Evolutionary conservation across 2,797 vertebrate species (phyloP).

Genomic region (Hippopotamyrus pictus): DNA sequence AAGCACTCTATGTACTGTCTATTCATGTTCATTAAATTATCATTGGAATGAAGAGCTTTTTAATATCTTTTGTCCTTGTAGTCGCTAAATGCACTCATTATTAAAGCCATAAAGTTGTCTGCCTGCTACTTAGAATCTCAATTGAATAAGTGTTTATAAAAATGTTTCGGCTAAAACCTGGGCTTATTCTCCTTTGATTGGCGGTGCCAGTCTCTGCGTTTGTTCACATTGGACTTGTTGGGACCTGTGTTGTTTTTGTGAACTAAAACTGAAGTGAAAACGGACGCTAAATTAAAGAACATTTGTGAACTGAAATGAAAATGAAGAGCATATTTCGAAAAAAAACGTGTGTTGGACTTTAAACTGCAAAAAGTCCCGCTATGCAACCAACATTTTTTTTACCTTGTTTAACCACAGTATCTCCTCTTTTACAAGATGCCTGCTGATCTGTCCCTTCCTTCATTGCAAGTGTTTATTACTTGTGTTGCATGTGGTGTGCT

Average conservation of each 20-base stretch:
- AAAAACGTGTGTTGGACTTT: too few relatives aligned
- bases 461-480: neutral
- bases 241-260: too few relatives aligned
- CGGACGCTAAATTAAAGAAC: too few relatives aligned
- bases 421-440: neutral
- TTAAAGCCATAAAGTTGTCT: neutral
- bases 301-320: too few relatives aligned
- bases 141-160: too few relatives aligned
- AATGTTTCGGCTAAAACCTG: too few relatives aligned
- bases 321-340: too few relatives aligned
- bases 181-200: too few relatives aligned
- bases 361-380: too few relatives aligned
- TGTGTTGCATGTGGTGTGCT: neutral
- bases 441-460: neutral
- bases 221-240: too few relatives aligned
- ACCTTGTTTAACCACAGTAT: neutral
- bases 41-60: neutral
- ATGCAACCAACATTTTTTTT: neutral
- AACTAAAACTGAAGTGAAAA: too few relatives aligned
- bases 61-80: neutral
- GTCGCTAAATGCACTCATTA: neutral
- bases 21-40: neutral
- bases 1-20: neutral
- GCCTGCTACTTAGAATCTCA: neutral
- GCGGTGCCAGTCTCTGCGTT: too few relatives aligned